Percentiles rank a stretch among this genome's conserved stretches.
These are phyloP conservation scores for Ptychochromis oligacanthus DNA, from an alignment of 2,113 vertebrate species.

Conservation along the genomic window DNA sequence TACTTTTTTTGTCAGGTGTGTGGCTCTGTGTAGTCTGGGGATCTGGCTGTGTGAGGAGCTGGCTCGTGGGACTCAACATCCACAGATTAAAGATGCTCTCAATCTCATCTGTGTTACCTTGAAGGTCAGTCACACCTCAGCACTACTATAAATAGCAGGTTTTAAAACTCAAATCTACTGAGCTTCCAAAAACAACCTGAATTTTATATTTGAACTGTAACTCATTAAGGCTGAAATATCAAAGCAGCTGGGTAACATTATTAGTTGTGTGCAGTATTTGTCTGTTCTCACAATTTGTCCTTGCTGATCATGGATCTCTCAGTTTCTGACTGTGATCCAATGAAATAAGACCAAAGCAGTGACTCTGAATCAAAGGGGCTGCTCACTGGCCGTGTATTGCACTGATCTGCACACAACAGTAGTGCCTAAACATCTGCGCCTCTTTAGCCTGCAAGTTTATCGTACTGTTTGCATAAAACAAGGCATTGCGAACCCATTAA, in stretches of 20 bases:
- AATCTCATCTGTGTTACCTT: constrained; percentile 98
- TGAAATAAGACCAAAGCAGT: constrained; percentile 43
- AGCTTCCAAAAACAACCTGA: fast-evolving
- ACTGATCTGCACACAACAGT: constrained; percentile 15
- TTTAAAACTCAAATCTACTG: neutral
- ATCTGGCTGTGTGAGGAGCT: constrained; percentile 98
- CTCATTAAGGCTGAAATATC: neutral
- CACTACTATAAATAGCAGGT: neutral
- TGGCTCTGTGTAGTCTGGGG: constrained; percentile 96
- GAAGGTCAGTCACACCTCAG: constrained; percentile 82
- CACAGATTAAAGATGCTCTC: constrained; percentile 96
- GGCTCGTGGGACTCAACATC: constrained; percentile 90
- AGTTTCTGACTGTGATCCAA: constrained; percentile 30
- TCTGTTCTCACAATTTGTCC: constrained; percentile 25
- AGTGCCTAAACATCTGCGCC: constrained; percentile 34
- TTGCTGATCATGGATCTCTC: neutral
- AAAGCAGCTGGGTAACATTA: neutral
- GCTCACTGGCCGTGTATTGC: neutral
- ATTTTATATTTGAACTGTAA: neutral
- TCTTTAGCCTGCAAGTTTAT: neutral
- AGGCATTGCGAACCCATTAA: neutral
- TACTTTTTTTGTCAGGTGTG: constrained; percentile 82
- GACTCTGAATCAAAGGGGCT: constrained; percentile 35
- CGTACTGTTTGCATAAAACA: neutral
- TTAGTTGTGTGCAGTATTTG: neutral